These are phyloP conservation scores for Pogoniulus pusillus DNA, from an alignment of 2,797 vertebrate species.

Conservation along the genomic window DNA sequence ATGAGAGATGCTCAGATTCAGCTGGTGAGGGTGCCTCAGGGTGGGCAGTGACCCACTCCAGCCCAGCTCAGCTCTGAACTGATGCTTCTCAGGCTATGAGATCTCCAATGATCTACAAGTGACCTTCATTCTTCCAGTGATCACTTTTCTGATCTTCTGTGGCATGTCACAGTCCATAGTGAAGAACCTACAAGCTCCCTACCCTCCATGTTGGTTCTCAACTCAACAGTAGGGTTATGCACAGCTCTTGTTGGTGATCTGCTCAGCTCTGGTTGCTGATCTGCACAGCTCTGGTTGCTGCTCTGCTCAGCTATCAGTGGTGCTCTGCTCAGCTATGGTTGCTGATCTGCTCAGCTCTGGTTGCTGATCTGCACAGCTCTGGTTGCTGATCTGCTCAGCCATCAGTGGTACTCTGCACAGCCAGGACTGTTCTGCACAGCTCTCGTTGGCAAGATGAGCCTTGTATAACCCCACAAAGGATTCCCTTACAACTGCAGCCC, in stretches of 20 bases:
- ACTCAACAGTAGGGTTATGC: no score
- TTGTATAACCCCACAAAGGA: neutral
- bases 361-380: no score
- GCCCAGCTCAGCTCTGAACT: neutral
- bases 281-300: no score
- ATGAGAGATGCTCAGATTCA: neutral
- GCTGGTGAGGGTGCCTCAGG: neutral
- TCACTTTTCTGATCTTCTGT: neutral
- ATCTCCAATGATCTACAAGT: neutral
- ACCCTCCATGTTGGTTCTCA: neutral
- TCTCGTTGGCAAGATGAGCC: neutral
- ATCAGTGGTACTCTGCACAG: no score
- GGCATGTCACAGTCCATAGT: rapidly evolving
- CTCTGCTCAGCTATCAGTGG: no score
- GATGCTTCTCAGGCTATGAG: neutral
- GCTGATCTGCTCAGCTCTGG: no score
- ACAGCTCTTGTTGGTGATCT: no score
- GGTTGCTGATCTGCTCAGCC: no score
- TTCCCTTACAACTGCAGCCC: neutral
- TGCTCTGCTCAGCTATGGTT: no score
- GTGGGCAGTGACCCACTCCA: neutral
- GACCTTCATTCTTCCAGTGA: neutral
- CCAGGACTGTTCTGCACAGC: no score
- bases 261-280: no score
- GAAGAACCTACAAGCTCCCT: neutral